Base-by-base conservation (phyloP, 2,113 vertebrate genomes). In the Calyptommatus sinebrachiatus region DNA sequence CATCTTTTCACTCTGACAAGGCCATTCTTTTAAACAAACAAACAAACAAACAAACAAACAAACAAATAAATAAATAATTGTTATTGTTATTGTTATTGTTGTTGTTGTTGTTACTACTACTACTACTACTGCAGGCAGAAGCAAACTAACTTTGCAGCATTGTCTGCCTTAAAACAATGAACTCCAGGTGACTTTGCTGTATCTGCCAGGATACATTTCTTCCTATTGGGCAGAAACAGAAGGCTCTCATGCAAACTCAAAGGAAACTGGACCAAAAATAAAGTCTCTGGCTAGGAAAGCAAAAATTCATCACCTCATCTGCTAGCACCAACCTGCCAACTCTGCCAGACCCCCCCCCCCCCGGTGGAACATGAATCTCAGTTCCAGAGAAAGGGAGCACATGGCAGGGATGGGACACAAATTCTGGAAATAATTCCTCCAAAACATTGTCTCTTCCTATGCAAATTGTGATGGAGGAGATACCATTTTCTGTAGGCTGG, bases 1-100 rank as follows among this genome's bases (percentile, higher is more conserved):
- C 69, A 53, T 71, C 66, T 46, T 67, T 73, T 70, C 50, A 70
- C 41, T 48, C 53, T 20, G 35, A 76, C 80, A 75, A 62, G 65
- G 11, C 65, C 35, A 31, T 76, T 81, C 53, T 57, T 62, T 20
- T 4, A 50, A 16, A 16, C n/a, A 5, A 1, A 24, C 6, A 50
- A 5, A n/a, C 21, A 11, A 21, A 41, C 5, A 41, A 41, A n/a
- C n/a, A n/a, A n/a, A n/a, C n/a, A n/a, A n/a, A n/a, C n/a, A n/a
- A n/a, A n/a, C n/a, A n/a, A n/a, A n/a, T n/a, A n/a, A n/a, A n/a
- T n/a, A n/a, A n/a, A n/a, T n/a, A n/a, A n/a, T n/a, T n/a, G n/a
- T n/a, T n/a, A n/a, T n/a, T n/a, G n/a, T n/a, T n/a, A n/a, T n/a
- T n/a, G n/a, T n/a, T n/a, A n/a, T n/a, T n/a, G n/a, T n/a, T n/a